Evolutionary conservation across 2,888 invertebrate species (phyloP).

Genomic region (Ptychoptera contaminata): DNA sequence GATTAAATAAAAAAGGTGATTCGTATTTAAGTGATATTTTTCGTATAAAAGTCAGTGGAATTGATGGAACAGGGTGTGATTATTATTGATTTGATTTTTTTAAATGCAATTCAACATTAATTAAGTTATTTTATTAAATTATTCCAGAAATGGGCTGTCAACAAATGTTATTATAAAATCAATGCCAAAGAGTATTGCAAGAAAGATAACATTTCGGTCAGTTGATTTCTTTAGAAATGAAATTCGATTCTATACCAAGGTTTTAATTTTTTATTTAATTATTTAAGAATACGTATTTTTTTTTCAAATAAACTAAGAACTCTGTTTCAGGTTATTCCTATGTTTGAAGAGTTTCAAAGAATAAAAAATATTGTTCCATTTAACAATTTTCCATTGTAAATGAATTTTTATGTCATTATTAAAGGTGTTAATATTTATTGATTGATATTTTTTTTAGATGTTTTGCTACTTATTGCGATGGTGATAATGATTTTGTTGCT

Average conservation of each 20-base stretch:
- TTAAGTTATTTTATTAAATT: too few species aligned
- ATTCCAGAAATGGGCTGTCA: too few species aligned
- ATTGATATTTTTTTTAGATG: slow-evolving; percentile 13
- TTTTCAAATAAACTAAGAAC: too few species aligned
- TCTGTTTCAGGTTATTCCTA: slow-evolving; percentile 15
- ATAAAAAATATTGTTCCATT: slow-evolving; percentile 32
- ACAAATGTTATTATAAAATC: slow-evolving; percentile 52
- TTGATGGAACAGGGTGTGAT: slow-evolving; percentile 19
- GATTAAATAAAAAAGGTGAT: slow-evolving; percentile 42
- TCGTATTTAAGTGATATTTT: slow-evolving; percentile 51
- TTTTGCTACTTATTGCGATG: slow-evolving; percentile 34
- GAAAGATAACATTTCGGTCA: slow-evolving; percentile 47
- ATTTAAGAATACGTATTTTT: too few species aligned
- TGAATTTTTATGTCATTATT: too few species aligned
- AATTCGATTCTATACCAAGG: slow-evolving; percentile 42
- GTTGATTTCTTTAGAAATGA: slow-evolving; percentile 55
- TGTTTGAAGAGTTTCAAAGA: slow-evolving; percentile 22
- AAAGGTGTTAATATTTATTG: too few species aligned
- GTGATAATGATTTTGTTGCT: slow-evolving; percentile 37
- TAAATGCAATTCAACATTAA: too few species aligned
- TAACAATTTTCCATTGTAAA: slow-evolving; percentile 31
- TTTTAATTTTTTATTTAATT: slow-evolving; percentile 10
- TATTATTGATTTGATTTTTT: too few species aligned
- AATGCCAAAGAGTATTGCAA: slow-evolving; percentile 44
- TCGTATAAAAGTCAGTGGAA: slow-evolving; percentile 37